Conservation (phyloP, 1,140 invertebrate species). For the Drosophila ogumai region DNA sequence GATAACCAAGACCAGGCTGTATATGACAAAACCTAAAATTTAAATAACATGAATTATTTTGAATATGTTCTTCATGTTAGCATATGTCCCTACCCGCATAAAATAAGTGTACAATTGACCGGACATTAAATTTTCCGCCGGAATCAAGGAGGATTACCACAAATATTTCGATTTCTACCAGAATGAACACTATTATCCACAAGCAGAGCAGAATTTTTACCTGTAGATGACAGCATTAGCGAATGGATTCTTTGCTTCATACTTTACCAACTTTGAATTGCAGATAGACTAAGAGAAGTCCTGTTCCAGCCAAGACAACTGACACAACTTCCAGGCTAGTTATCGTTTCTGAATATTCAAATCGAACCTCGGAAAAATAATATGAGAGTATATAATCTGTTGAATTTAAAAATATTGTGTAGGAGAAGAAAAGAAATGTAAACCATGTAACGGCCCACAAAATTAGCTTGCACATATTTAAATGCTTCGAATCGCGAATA, state of each 20-base stretch:
- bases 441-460: not conserved
- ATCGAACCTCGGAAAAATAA: not conserved
- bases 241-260: too few relatives aligned
- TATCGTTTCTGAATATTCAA: not conserved
- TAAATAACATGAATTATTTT: not conserved
- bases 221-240: not conserved
- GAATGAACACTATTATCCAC: constrained; percentile 5
- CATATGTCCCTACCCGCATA: not conserved
- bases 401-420: rapidly evolving
- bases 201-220: constrained; percentile 1
- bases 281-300: constrained; percentile 2
- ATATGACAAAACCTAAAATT: constrained; percentile 8
- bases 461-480: not conserved
- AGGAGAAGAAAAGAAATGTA: not conserved
- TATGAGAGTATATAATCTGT: not conserved
- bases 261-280: constrained; percentile 17
- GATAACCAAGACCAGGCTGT: not conserved
- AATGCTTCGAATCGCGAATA: not conserved
- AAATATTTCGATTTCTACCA: not conserved
- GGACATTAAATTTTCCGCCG: not conserved
- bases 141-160: not conserved
- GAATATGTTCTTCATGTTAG: too few relatives aligned
- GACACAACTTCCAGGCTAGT: not conserved
- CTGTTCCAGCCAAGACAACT: not conserved
- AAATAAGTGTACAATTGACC: not conserved